A percentile compares a stretch with the other conserved stretches of the same genome.
These are phyloP conservation scores for Salmo trutta DNA, from an alignment of 2,797 vertebrate species.

Conservation along the genomic window DNA sequence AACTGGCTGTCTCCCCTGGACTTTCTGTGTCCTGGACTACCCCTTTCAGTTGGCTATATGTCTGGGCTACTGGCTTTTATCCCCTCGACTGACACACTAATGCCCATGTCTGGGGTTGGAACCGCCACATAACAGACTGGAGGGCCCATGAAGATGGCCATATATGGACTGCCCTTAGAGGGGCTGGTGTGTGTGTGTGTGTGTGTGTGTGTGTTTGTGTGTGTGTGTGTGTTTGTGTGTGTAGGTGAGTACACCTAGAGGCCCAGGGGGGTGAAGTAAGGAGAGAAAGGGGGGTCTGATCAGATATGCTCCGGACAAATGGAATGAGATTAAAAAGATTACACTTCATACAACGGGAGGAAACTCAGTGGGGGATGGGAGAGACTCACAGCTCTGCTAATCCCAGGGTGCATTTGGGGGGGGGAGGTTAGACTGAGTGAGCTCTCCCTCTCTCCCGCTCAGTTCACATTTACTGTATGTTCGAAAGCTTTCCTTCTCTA, in stretches of 20 bases:
- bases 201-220: constrained; percentile 2
- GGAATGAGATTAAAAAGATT: constrained; percentile 43
- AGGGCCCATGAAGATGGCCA: background rate
- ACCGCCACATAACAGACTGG: background rate
- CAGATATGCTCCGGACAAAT: constrained; percentile 23
- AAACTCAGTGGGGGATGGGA: background rate
- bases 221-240: background rate
- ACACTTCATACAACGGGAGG: constrained; percentile 41
- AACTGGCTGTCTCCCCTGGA: background rate
- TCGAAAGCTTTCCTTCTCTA: background rate
- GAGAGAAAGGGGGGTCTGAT: background rate
- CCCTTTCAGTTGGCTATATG: background rate
- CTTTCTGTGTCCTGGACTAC: background rate
- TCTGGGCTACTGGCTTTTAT: background rate
- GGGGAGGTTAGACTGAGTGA: background rate
- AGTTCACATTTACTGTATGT: constrained; percentile 4
- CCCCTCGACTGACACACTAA: background rate
- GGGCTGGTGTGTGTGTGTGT: constrained; percentile 14
- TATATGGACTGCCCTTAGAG: background rate
- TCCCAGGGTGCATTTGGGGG: background rate
- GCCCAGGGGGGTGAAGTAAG: background rate
- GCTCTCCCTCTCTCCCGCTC: constrained; percentile 10
- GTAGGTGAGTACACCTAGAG: background rate
- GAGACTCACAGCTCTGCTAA: background rate
- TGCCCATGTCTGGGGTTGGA: background rate